These are phyloP conservation scores for Onthophagus taurus DNA, from an alignment of 1,140 invertebrate genomes.

Conservation along the genomic window DNA sequence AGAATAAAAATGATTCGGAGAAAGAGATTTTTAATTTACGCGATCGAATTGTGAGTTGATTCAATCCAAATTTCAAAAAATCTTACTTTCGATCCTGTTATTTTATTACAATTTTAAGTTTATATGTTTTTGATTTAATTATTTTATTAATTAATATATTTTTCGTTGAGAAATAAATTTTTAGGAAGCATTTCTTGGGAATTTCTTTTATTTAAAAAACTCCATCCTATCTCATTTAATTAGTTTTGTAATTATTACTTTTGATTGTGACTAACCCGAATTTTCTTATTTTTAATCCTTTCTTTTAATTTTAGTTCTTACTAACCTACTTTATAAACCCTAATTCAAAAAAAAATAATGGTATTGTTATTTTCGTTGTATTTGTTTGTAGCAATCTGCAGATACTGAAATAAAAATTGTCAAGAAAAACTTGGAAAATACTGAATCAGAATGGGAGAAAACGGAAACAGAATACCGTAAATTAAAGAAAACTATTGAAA, in stretches of 20 bases:
- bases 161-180: no score
- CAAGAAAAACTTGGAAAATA: slow-evolving; percentile 34
- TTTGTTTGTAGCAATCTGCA: slow-evolving; percentile 21
- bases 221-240: no score
- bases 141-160: slow-evolving; percentile 17
- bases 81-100: no score
- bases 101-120: slow-evolving; percentile 13
- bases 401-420: slow-evolving; percentile 32
- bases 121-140: slow-evolving; percentile 5
- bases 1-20: slow-evolving; percentile 48
- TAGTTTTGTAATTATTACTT: no score
- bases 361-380: neutral
- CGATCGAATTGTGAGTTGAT: slow-evolving; percentile 56
- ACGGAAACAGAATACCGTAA: slow-evolving; percentile 31
- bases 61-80: slow-evolving; percentile 18
- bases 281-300: no score
- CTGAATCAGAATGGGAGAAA: slow-evolving; percentile 32
- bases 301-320: no score
- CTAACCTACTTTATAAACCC: no score
- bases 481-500: slow-evolving; percentile 29
- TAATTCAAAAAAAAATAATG: no score
- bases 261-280: no score
- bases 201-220: no score
- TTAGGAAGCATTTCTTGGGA: no score
- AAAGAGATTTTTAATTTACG: slow-evolving; percentile 53